These are phyloP conservation scores for Sinodicranocentrus sp. DNA, from an alignment of 2,888 invertebrate species.

Conservation along the genomic window DNA sequence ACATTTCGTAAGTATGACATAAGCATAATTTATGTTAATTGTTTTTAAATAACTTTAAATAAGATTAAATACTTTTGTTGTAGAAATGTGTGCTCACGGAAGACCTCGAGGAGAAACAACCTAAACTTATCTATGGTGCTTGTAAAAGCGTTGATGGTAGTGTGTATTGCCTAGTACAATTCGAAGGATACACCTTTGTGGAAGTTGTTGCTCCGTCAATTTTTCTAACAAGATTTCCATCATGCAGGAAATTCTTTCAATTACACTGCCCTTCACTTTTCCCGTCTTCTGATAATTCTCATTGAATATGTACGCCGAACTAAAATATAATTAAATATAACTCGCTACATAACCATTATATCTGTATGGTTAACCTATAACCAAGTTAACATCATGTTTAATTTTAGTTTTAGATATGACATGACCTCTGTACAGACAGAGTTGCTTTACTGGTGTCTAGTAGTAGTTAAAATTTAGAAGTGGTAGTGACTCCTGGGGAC, in stretches of 20 bases:
- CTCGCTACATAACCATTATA: no score
- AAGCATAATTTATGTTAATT: neutral
- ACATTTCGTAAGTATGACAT: slow-evolving; percentile 35
- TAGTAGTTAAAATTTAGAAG: no score
- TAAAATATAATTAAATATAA: no score
- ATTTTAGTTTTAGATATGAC: no score
- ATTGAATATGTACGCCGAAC: no score
- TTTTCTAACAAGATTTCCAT: slow-evolving; percentile 41
- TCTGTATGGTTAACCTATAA: no score
- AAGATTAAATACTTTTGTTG: neutral
- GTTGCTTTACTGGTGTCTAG: no score
- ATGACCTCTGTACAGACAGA: no score
- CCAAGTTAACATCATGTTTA: no score
- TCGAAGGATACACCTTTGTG: slow-evolving; percentile 45
- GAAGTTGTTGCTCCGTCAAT: slow-evolving; percentile 44
- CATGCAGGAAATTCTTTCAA: slow-evolving; percentile 32
- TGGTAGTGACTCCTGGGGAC: no score
- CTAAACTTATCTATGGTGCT: slow-evolving; percentile 47
- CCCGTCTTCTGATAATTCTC: no score
- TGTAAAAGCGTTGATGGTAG: slow-evolving; percentile 32
- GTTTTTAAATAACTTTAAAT: slow-evolving; percentile 8
- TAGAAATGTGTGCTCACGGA: slow-evolving; percentile 58
- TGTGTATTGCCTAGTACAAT: slow-evolving; percentile 53
- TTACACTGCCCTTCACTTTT: slow-evolving; percentile 18
- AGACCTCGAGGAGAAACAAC: slow-evolving; percentile 49